Evolutionary conservation across 1,140 invertebrate genomes (phyloP).

Genomic region (Mizuhopecten yessoensis): DNA sequence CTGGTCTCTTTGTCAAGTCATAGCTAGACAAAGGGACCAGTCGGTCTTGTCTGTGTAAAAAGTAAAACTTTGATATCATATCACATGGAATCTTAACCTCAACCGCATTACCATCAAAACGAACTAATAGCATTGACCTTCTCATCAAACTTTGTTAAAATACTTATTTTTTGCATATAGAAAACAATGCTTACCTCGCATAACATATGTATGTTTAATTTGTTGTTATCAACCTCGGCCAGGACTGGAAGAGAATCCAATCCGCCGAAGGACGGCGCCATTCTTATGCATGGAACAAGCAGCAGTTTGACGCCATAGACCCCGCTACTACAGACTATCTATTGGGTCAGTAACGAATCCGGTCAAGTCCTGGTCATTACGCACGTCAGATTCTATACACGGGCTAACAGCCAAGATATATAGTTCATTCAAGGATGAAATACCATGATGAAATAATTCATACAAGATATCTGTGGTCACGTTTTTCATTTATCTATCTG

Average conservation of each 20-base stretch:
- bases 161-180: neutral
- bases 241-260: constrained; percentile 61
- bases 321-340: constrained; percentile 83
- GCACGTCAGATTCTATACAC: neutral
- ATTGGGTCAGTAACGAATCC: constrained; percentile 69
- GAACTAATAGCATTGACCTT: neutral
- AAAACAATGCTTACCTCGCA: neutral
- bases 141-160: neutral
- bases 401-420: neutral
- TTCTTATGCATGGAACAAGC: constrained; percentile 82
- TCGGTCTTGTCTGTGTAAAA: too few species aligned
- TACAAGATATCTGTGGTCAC: neutral
- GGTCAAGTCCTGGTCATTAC: neutral
- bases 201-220: neutral
- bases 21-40: too few species aligned
- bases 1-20: too few species aligned
- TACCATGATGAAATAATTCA: neutral
- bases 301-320: constrained; percentile 84
- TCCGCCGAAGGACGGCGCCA: constrained; percentile 45
- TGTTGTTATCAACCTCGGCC: neutral
- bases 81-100: too few species aligned
- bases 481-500: neutral
- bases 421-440: neutral
- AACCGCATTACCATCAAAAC: too few species aligned
- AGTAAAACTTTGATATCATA: too few species aligned